A percentile compares a stretch with the other conserved stretches of the same genome.
Evolutionary conservation across 2,797 vertebrate genomes (phyloP).

Genomic region (Catharus ustulatus): DNA sequence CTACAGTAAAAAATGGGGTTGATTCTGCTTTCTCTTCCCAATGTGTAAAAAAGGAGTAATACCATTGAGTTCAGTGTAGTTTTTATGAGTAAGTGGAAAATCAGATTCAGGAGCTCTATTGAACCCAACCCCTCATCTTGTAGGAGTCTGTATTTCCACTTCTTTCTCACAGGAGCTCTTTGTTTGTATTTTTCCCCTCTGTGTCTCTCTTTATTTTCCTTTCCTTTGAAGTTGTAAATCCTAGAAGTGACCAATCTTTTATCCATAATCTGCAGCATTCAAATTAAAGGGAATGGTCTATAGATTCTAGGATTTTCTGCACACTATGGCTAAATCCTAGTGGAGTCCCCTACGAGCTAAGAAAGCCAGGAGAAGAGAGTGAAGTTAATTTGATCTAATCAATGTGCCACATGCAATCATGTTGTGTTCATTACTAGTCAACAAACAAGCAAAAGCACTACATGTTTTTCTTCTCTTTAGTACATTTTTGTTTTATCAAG

Average conservation of each 20-base stretch:
- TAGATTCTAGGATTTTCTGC: constrained; percentile 83
- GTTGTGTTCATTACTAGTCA: constrained; percentile 49
- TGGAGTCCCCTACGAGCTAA: constrained; percentile 72
- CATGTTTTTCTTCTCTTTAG: background rate
- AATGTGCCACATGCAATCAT: constrained; percentile 72
- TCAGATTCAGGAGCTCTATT: background rate
- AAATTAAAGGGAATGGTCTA: constrained; percentile 81
- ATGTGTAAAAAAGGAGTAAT: background rate
- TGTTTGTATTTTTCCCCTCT: constrained; percentile 77
- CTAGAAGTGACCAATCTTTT: constrained; percentile 83
- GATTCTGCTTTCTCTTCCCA: background rate
- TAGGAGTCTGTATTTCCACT: constrained; percentile 18
- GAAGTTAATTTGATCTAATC: constrained; percentile 80
- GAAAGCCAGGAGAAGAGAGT: constrained; percentile 71
- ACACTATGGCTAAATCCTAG: constrained; percentile 78
- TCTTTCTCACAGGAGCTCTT: constrained; percentile 60
- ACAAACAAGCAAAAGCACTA: constrained; percentile 58
- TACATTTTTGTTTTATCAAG: background rate
- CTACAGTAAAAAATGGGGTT: background rate
- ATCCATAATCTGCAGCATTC: constrained; percentile 82
- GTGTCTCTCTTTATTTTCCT: constrained; percentile 73
- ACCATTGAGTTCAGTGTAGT: background rate
- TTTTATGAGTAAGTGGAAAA: background rate
- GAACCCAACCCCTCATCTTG: background rate
- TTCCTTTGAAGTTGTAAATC: constrained; percentile 81